Conservation (phyloP, 2,888 invertebrate species). For the Euclidia mi region DNA sequence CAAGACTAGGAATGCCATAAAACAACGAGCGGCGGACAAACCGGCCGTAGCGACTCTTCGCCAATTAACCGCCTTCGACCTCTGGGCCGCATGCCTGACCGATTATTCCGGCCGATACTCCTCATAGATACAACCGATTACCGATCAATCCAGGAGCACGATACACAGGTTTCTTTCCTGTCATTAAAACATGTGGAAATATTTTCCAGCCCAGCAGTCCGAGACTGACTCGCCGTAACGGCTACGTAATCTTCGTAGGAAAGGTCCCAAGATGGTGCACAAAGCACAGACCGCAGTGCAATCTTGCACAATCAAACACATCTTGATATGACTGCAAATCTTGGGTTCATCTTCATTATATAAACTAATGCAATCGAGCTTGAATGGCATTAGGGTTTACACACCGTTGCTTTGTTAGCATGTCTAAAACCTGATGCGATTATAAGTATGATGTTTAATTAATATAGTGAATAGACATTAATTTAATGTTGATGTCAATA, state of each 20-base stretch:
- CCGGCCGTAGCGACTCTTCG: constrained; percentile 81
- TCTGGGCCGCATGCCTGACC: constrained; percentile 73
- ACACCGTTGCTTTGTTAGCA: neutral
- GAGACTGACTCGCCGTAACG: constrained; percentile 10
- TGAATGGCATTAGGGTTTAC: constrained; percentile 2
- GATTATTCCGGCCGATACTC: constrained; percentile 70
- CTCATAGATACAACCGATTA: constrained; percentile 67
- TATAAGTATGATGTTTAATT: too few species aligned
- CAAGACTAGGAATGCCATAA: constrained; percentile 79
- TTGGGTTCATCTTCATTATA: constrained; percentile 31
- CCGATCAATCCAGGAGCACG: constrained; percentile 48
- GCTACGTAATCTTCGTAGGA: constrained; percentile 27
- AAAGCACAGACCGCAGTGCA: constrained; percentile 50
- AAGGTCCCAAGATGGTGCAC: constrained; percentile 49
- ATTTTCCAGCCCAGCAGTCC: constrained; percentile 26
- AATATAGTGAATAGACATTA: too few species aligned
- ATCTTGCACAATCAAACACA: constrained; percentile 50
- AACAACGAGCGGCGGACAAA: constrained; percentile 81
- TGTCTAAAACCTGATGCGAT: too few species aligned
- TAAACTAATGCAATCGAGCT: constrained; percentile 14
- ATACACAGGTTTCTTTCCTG: constrained; percentile 39
- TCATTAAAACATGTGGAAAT: constrained; percentile 34
- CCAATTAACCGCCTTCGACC: constrained; percentile 88
- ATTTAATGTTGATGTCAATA: too few species aligned
- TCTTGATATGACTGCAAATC: constrained; percentile 42